These are phyloP conservation scores for Oscarella lobularis DNA, from an alignment of 37 sponge, comb jelly and placozoan species.

Conservation along the genomic window DNA sequence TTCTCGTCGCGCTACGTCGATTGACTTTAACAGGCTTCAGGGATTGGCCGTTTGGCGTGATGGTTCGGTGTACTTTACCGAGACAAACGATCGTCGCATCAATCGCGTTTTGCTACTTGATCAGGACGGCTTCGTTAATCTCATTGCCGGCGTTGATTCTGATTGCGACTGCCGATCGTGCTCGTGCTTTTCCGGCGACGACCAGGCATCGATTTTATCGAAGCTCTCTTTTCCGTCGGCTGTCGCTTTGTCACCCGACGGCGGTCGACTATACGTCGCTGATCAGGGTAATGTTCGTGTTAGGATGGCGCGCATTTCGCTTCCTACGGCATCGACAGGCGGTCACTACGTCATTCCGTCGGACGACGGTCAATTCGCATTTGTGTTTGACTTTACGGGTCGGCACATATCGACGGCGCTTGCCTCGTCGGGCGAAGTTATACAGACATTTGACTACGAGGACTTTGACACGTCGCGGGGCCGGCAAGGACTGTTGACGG, in stretches of 20 bases:
- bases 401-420: neutral
- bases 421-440: neutral
- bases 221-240: neutral
- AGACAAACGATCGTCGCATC: neutral
- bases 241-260: slow-evolving; percentile 1
- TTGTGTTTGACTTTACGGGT: neutral
- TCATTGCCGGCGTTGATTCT: neutral
- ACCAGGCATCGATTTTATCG: neutral
- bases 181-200: slow-evolving; percentile 1
- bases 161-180: neutral
- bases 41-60: neutral
- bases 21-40: neutral
- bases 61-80: neutral
- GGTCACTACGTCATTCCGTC: neutral
- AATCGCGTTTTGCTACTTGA: neutral
- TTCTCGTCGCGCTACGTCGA: neutral
- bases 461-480: no score
- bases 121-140: neutral
- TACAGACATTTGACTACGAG: neutral
- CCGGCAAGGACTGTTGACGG: neutral
- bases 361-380: neutral
- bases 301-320: neutral
- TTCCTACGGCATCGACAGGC: neutral
- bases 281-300: neutral
- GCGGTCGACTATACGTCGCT: neutral